Base-by-base conservation (phyloP, 1,140 invertebrate genomes). In the Tetragonula clypearis region DNA sequence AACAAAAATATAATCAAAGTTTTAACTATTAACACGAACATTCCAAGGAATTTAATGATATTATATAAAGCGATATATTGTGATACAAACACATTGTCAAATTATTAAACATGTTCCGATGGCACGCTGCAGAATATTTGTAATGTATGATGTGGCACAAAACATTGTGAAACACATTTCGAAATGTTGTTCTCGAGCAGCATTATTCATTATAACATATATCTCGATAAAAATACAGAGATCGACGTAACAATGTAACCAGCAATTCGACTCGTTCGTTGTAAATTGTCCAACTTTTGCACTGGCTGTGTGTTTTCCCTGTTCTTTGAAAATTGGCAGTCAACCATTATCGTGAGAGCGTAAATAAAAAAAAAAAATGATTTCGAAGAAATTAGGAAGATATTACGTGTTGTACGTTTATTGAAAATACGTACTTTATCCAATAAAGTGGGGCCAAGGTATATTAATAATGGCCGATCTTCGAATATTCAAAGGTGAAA, bases 401-500 rank as follows among this genome's bases (percentile, higher is more conserved):
- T 23, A 62, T 62, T n/a, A 41, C 60, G 6, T 30, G 17, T 66
- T 30, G 66, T 26, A 35, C 9, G 26, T 68, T 68, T 35, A 2
- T 35, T 23, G 15, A 17, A 65, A 65, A 78, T 23, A 65, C 21
- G 9, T 26, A 2, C 41, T 35, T 26, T 53, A 78, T 30, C 8
- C 11, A n/a, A 12, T 78, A 66, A 66, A 79, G 49, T 55, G 77
- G 77, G 77, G 77, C 77, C 77, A 79, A 79, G 26, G 68, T 68
- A 26, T 26, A n/a, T 35, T 55, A 79, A 79, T 0, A 9, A 35
- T 49, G 35, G 35, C 15, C 12, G 23, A 65, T 26, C 30, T 11
- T 77, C 5, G 58, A n/a, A 60, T n/a, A 49, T 41, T 49, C 23
- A 11, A 49, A 49, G 0, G 26, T 9, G 12, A 60, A n/a, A 58